Percentiles rank a stretch among this genome's conserved stretches.
Evolutionary conservation across 2,888 invertebrate species (phyloP).

Genomic region (Cerceris rybyensis): DNA sequence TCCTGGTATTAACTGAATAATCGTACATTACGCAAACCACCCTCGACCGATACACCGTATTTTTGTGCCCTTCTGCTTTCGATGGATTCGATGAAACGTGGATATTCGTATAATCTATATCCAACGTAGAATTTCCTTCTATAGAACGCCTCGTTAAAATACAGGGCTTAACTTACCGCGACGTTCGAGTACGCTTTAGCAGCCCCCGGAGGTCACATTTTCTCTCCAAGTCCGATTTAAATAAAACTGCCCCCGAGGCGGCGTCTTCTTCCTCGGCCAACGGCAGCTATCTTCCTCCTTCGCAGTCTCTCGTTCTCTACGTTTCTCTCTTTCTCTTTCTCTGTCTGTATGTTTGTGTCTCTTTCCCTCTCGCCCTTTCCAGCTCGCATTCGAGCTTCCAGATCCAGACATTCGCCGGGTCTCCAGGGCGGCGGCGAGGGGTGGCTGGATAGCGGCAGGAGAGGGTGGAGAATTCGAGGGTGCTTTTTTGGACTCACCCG

Average conservation of each 20-base stretch:
- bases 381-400: constrained; percentile 30
- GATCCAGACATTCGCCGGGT: constrained; percentile 22
- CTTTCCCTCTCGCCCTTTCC: constrained; percentile 11
- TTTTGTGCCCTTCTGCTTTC: no score
- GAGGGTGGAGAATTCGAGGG: constrained; percentile 46
- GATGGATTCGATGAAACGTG: no score
- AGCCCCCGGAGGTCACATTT: constrained; percentile 45
- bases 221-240: constrained; percentile 57
- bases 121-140: neutral
- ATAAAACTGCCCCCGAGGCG: constrained; percentile 62
- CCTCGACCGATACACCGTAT: no score
- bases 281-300: neutral
- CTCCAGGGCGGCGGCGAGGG: constrained; percentile 6
- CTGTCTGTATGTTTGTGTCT: neutral
- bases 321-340: neutral
- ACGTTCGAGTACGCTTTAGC: constrained; percentile 23
- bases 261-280: constrained; percentile 29
- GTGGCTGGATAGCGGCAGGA: constrained; percentile 5
- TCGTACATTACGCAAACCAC: neutral
- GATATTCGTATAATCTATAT: neutral
- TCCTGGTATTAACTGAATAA: neutral
- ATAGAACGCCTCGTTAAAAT: constrained; percentile 22
- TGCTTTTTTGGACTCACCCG: constrained; percentile 38
- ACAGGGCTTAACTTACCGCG: constrained; percentile 32
- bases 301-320: constrained; percentile 5